A percentile compares a stretch with the other conserved stretches of the same genome.
phyloP scores from a whole-genome alignment of 2,113 vertebrate genomes.

The Psettodes erumei region DNA sequence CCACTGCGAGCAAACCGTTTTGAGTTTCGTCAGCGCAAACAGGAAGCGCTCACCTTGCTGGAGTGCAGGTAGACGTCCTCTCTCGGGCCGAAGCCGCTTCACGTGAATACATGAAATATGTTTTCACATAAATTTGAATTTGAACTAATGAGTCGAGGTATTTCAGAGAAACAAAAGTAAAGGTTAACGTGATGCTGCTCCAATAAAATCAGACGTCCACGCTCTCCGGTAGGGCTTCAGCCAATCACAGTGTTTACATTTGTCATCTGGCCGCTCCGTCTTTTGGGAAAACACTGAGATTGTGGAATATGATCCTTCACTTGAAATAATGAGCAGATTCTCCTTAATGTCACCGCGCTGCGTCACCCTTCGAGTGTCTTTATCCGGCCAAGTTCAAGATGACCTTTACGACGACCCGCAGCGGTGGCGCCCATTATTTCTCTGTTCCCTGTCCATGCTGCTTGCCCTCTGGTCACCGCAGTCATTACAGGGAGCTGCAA shows the following conservation, averaged over 20 bases:
- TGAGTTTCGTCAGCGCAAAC: not conserved
- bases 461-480: constrained; percentile 8
- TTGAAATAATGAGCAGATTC: constrained; percentile 26
- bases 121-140: no score
- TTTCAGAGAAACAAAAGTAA: not conserved
- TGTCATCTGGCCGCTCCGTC: no score
- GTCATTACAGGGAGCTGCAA: constrained; percentile 31
- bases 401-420: constrained; percentile 41
- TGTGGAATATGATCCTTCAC: constrained; percentile 10
- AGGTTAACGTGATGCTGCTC: no score
- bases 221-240: no score
- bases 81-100: no score
- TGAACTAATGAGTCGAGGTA: no score
- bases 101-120: no score
- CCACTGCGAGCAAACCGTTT: not conserved
- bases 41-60: not conserved
- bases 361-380: constrained; percentile 28
- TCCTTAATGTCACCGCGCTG: not conserved
- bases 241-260: not conserved
- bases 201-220: no score
- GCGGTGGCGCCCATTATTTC: constrained; percentile 26
- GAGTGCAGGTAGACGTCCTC: no score
- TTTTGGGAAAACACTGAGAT: not conserved
- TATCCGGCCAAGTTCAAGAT: constrained; percentile 21
- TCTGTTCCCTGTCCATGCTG: constrained; percentile 12